These are phyloP conservation scores for Argopecten irradians DNA, from an alignment of 1,140 invertebrate genomes.

Conservation along the genomic window DNA sequence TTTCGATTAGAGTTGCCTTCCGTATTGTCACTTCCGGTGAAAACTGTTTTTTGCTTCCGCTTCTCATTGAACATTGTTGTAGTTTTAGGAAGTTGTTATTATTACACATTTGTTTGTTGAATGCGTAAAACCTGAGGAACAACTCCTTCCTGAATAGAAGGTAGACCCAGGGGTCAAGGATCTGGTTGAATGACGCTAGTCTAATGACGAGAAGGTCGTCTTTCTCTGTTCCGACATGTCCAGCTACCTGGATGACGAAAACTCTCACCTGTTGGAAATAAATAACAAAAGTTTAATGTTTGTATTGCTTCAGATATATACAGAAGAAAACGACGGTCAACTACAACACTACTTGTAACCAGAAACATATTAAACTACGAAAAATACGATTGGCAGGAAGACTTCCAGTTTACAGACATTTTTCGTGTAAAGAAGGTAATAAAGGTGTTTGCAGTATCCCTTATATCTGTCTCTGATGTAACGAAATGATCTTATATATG, in stretches of 20 bases:
- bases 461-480: too few relatives aligned
- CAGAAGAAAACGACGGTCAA: too few relatives aligned
- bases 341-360: too few relatives aligned
- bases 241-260: background rate
- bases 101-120: background rate
- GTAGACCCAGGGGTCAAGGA: slow-evolving; percentile 50
- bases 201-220: slow-evolving; percentile 39
- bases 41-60: background rate
- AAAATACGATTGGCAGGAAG: too few relatives aligned
- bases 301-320: too few relatives aligned
- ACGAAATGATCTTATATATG: too few relatives aligned
- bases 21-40: background rate
- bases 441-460: too few relatives aligned
- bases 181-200: slow-evolving; percentile 48
- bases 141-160: slow-evolving; percentile 51
- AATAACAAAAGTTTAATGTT: too few relatives aligned
- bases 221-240: background rate
- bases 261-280: too few relatives aligned
- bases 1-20: background rate
- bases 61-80: background rate
- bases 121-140: slow-evolving; percentile 28
- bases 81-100: background rate
- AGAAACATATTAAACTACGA: too few relatives aligned
- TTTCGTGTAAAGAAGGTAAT: too few relatives aligned
- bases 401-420: too few relatives aligned